Evolutionary conservation across 1,140 invertebrate genomes (phyloP), one percentile per base, ranked within the genome.

Genomic region (Leptonema lineaticorne): DNA sequence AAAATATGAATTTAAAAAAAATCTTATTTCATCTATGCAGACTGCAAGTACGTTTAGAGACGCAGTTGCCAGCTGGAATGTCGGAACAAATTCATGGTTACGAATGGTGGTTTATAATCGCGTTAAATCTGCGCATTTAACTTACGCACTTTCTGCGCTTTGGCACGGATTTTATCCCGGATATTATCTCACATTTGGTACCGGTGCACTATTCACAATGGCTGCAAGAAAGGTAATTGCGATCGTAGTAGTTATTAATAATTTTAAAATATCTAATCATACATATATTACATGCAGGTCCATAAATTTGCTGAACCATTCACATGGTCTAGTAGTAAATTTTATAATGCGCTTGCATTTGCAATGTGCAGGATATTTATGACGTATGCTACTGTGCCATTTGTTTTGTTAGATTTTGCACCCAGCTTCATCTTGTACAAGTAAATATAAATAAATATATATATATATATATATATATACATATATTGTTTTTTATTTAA

Each of bases 81-180:
- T 90, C 71, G 91, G 92, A 68, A 98, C 95, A 16, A 94, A 94
- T 81, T 80, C 85, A 72, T 98, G 96, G 96, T 82, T 98, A 29
- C 85, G 95, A 62, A 85, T 88, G 70, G 84, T 95, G 8, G 92
- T 93, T 68, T 98, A 96, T 81, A 92, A 95, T 74, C 86, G 96
- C 73, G 86, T 87, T 26, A 82, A 83, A 22, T 81, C 82, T 30
- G 81, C 80, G 56, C 83, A 86, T 71, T 89, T 88, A 30, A 97
- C 95, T 1, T 98, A 96, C 80, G 81, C 88, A 1, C 82, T 97
- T 50, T 97, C 94, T 24, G 95, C 95, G 16, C 76, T 98, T 22
- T 99, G 97, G 97, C 97, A 99, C 82, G 97, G 93, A 63, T 97
- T 97, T 79, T 95, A 97, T 82, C 95, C 95, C 5, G 96, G 97